Evolutionary conservation across 2,888 invertebrate species (phyloP), one percentile per base, ranked within the genome.

Genomic region (Theodoxus fluviatilis): DNA sequence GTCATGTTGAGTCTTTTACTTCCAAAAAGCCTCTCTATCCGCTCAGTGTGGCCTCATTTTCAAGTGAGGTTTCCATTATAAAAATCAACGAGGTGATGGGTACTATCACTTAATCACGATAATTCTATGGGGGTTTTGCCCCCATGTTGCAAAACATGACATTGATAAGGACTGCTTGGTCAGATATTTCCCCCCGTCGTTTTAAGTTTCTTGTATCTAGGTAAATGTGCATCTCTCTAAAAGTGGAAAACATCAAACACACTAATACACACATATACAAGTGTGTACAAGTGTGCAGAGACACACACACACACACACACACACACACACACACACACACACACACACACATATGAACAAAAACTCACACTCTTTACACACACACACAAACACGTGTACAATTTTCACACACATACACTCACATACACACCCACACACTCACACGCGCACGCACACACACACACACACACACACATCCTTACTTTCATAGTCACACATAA

Each of bases 241-340:
- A 31, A 22, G 25, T 12, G 31, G 15, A 4, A 52, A 52, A 6
- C 7, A 52, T 52, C 43, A 43, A 7, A 43, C 43, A 43, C 43
- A 7, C 9, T 7, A 7, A 43, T 15, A 43, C 43, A 43, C 43
- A 43, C 43, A 43, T 15, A 43, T 15, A 43, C 43, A 43, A 7
- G 15, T 15, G 15, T 15, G 15, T 15, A 43, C 43, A 43, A 7
- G 15, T 15, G 15, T 15, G 7, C 9, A 43, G 9, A 43, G 9
- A 43, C 43, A 43, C 43, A 43, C 43, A 43, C 43, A 43, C 43
- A 43, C 43, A 43, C 43, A 43, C 43, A 43, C 43, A 43, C 43
- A 43, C 43, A 43, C 43, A 49, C 43, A 43, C 43, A 43, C 43
- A 43, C 43, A 43, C 43, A 43, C 43, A 43, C 43, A 43, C 43